A percentile compares a stretch with the other conserved stretches of the same genome.
Conservation (phyloP, 1,140 invertebrate species). For the Temnothorax curvispinosus region DNA sequence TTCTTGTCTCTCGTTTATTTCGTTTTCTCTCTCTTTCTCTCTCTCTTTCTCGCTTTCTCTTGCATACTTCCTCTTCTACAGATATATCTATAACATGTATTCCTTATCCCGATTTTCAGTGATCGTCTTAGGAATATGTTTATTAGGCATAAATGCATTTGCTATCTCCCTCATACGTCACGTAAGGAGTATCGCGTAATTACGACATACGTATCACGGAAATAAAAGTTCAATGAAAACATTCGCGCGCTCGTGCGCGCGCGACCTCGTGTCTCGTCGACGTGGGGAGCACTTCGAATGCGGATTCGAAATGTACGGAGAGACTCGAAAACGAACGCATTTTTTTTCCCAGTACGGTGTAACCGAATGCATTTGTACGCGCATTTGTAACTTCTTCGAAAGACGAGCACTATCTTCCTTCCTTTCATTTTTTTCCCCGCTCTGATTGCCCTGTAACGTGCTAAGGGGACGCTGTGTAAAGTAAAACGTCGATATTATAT, state of each 20-base stretch:
- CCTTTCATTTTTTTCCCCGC: not conserved
- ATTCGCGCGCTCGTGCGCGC: not conserved
- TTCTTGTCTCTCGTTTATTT: slow-evolving; percentile 21
- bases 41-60: slow-evolving; percentile 59
- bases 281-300: slow-evolving; percentile 56
- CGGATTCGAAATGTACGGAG: slow-evolving; percentile 71
- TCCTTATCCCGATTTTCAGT: slow-evolving; percentile 55
- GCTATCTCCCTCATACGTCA: slow-evolving; percentile 17
- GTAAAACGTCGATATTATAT: slow-evolving; percentile 66
- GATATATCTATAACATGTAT: slow-evolving; percentile 65
- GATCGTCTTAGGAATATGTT: slow-evolving; percentile 70
- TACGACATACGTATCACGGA: slow-evolving; percentile 23
- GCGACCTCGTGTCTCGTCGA: slow-evolving; percentile 48
- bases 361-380: slow-evolving; percentile 50
- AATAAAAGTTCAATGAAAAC: slow-evolving; percentile 47
- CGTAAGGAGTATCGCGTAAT: slow-evolving; percentile 35
- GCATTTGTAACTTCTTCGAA: slow-evolving; percentile 56
- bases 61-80: slow-evolving; percentile 42
- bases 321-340: slow-evolving; percentile 18
- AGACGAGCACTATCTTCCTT: slow-evolving; percentile 29
- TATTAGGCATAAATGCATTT: slow-evolving; percentile 73
- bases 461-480: slow-evolving; percentile 59
- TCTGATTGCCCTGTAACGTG: slow-evolving; percentile 36
- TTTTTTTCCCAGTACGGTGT: not conserved
- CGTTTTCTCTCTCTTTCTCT: slow-evolving; percentile 54